Base-by-base conservation (phyloP, 2,888 invertebrate species). In the Drosophila borborema region DNA sequence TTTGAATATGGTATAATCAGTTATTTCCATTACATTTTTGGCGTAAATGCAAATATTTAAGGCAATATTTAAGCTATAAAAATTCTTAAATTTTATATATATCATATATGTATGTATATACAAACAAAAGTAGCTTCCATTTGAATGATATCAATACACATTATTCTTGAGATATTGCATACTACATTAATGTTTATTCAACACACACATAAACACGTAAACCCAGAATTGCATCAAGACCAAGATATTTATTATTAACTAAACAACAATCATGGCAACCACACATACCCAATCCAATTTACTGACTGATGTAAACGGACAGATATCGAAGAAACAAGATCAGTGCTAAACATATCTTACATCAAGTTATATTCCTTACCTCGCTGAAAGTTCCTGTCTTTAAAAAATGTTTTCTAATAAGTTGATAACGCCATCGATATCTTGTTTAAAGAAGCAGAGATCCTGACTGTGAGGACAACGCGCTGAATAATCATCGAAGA, bases 191-290 rank as follows among this genome's bases (percentile, higher is more conserved):
- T 16, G 4, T 28, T 49, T 49, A 49, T 31, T 49, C 0, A 31
- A 31, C 2, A n/a, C n/a, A 31, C 8, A 51, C 18, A 34, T 18
- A 51, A 3, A 34, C 2, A 34, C 0, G 1, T 14, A 8, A 51
- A 28, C 23, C 23, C 2, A 28, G 23, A 28, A 28, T 28, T 28
- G 3, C 4, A 28, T 28, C 3, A 28, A 28, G 23, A 28, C 23
- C 23, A 28, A 28, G 23, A 86, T 80, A 71, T 71, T 89, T 83
- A 88, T 79, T 90, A 65, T 34, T n/a, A 34, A 51, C 7, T 12
- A 18, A 12, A 69, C 64, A 60, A 71, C 60, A 72, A n/a, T n/a
- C n/a, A n/a, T n/a, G n/a, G n/a, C n/a, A n/a, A n/a, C n/a, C n/a
- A 74, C 64, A 23, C 23, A 23, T 23, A 23, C 2, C 8, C 18